Evolutionary conservation across 2,797 vertebrate genomes (phyloP), one percentile per base, ranked within the genome.

Genomic region (Rhynchonycteris naso): DNA sequence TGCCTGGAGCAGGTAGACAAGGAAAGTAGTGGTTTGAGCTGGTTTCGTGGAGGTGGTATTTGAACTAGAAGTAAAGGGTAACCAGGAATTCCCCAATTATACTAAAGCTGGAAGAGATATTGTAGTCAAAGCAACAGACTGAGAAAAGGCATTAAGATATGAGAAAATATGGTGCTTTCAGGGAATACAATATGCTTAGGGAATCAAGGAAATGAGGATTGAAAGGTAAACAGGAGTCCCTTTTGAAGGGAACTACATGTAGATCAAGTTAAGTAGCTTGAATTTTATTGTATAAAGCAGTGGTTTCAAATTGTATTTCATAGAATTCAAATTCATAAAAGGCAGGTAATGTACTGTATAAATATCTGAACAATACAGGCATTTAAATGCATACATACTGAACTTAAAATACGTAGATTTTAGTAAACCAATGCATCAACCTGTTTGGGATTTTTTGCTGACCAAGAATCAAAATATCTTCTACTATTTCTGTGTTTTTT

Each of bases 281-380:
- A 90, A 83, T 50, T 87, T 47, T 90, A 65, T 22, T 65, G 4
- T 52, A 86, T 18, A 96, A 56, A 91, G 24, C 54, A 93, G 68
- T 84, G n/a, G n/a, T 86, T 93, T 92, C 65, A 86, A 92, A 74
- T n/a, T 56, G 26, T 72, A 33, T 72, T 90, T 68, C 65, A 89
- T 1, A 80, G n/a, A 90, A 93, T 88, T 92, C 33, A 93, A 66
- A 30, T 92, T 92, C 26, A 85, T n/a, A 59, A 96, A 94, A 92
- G 18, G 7, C 35, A 71, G 12, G 85, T 84, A 26, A 24, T 22
- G 3, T 66, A 66, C 76, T 85, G 88, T 47, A 86, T 16, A 95
- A 91, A 90, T 66, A 94, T 14, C 78, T 94, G 35, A 89, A 87
- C 21, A 94, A 90, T 13, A 80, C 26, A 0, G n/a, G 10, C 56